Conservation (phyloP, 1,140 invertebrate genomes). For the Drosophila azteca region DNA sequence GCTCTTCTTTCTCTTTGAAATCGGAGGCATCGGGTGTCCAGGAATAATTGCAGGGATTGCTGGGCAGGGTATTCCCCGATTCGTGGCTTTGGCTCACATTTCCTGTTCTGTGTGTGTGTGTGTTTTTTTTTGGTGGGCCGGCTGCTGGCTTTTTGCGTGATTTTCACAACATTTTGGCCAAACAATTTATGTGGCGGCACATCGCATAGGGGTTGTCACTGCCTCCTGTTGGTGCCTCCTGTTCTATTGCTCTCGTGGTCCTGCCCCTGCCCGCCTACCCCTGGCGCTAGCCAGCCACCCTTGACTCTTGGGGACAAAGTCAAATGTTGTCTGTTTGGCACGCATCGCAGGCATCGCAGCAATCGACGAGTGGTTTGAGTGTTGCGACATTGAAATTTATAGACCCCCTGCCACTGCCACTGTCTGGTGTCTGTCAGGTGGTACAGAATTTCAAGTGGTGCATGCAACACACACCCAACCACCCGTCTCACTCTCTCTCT, state of each 20-base stretch:
- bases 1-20: too few relatives aligned
- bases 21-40: too few relatives aligned
- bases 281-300: conserved; percentile 18
- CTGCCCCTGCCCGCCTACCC: neutral
- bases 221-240: neutral
- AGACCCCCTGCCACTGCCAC: conserved; percentile 21
- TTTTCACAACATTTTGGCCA: conserved; percentile 63
- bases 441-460: conserved; percentile 50
- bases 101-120: too few relatives aligned
- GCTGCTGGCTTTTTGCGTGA: conserved; percentile 31
- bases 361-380: conserved; percentile 30
- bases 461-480: conserved; percentile 25
- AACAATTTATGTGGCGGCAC: conserved; percentile 73
- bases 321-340: conserved; percentile 24
- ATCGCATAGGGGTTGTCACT: conserved; percentile 46
- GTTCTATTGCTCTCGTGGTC: conserved; percentile 17
- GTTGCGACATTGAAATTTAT: conserved; percentile 75
- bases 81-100: too few relatives aligned
- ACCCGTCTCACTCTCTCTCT: conserved; percentile 10
- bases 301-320: conserved; percentile 36
- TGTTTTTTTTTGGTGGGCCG: neutral
- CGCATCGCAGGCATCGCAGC: conserved; percentile 2
- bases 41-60: too few relatives aligned
- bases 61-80: too few relatives aligned
- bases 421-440: conserved; percentile 37